These are phyloP conservation scores for Agapornis roseicollis DNA, from an alignment of 2,113 vertebrate species.

Conservation along the genomic window DNA sequence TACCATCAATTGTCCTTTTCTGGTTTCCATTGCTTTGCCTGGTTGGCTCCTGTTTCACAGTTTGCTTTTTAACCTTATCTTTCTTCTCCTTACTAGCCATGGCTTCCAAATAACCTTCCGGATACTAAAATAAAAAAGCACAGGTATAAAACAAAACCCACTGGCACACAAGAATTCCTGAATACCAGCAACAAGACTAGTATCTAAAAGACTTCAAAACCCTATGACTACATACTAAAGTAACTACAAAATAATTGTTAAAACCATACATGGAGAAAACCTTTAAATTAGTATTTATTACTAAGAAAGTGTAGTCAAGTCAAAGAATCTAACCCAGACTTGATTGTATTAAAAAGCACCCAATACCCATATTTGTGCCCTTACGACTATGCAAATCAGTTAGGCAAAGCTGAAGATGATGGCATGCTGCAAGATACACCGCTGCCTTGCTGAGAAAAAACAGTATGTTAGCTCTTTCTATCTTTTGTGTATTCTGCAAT, in stretches of 20 bases:
- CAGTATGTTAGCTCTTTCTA: not conserved
- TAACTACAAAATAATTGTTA: not conserved
- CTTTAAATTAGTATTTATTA: not conserved
- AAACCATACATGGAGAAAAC: not conserved
- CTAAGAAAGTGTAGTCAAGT: not conserved
- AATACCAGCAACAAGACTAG: not conserved
- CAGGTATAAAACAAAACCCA: not conserved
- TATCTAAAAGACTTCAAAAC: not conserved
- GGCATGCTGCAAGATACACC: not conserved
- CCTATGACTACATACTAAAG: not conserved
- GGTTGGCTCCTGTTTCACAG: constrained; percentile 74
- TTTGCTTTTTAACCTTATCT: constrained; percentile 83
- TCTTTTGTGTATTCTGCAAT: not conserved
- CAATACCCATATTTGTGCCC: not conserved
- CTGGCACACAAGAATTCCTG: not conserved
- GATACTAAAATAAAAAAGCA: constrained; percentile 81
- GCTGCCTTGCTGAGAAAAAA: not conserved
- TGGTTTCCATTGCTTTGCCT: constrained; percentile 83
- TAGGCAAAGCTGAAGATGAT: not conserved
- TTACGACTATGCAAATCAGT: not conserved
- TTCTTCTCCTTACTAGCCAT: constrained; percentile 96
- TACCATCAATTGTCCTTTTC: constrained; percentile 83
- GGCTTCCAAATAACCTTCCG: constrained; percentile 91
- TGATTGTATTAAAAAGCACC: not conserved
- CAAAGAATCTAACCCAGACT: not conserved